Base-by-base conservation (phyloP, 2,888 invertebrate species). In the Netelia inedita region DNA sequence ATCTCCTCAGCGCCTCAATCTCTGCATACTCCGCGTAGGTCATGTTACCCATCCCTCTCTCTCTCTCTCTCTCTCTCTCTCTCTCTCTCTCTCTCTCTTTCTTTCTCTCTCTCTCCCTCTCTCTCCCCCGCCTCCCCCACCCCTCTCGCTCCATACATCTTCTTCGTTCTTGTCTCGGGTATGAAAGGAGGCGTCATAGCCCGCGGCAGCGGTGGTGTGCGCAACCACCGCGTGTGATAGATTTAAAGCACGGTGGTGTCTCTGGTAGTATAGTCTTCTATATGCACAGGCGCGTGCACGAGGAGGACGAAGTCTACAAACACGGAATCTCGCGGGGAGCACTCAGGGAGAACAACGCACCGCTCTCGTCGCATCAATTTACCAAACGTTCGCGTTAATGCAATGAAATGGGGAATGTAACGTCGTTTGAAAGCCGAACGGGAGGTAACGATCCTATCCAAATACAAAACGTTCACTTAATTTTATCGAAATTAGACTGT, bases 1-100 rank as follows among this genome's bases (percentile, higher is more conserved):
- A 61, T 66, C 85, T 84, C 82, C 85, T 57, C 66, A 72, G 65
- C 63, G 79, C 65, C 78, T 83, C 81, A 71, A 79, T 71, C 79
- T 71, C 79, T 55, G 61, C 63, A 53, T 65, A 50, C 72, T 65
- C 14, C 61, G 14, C 28, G 16, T 59, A 83, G n/a, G n/a, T n/a
- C 75, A 69, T 69, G 68, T 66, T 65, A 71, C 71, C 28, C 57
- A 11, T 68, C 46, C 61, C 23, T 16, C 14, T 63, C 41, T 28
- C 72, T 16, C 72, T 19, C 43, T 50, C 68, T 50, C n/a, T 23
- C 43, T 46, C 46, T 23, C 73, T 63, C 63, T 53, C 10, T 63
- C 55, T n/a, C 23, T 23, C 69, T 50, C 14, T 21, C 53, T 69
- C 50, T 14, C 6, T 69, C 46, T 43, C 2, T 43, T 11, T 43